Percentiles rank a stretch among this genome's conserved stretches.
phyloP scores from a whole-genome alignment of 1,140 invertebrate genomes.

The Atta texana region DNA sequence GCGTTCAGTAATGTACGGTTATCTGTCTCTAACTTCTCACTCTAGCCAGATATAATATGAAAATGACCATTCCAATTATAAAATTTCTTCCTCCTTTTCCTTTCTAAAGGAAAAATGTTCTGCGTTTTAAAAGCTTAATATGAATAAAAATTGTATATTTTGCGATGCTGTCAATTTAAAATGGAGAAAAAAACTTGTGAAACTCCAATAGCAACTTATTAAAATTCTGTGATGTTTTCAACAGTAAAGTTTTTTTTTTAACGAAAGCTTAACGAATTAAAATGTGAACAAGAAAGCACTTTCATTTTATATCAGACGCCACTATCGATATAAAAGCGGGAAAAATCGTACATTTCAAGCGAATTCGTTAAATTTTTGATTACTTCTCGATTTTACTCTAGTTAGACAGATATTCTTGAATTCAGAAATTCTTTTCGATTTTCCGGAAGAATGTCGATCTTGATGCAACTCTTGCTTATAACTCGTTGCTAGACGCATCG shows the following conservation, averaged over 20 bases:
- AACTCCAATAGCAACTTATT: background rate
- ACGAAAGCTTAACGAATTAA: background rate
- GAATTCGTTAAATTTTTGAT: constrained; percentile 18
- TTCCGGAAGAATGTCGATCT: background rate
- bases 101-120: background rate
- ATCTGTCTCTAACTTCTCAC: constrained; percentile 27
- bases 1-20: constrained; percentile 43
- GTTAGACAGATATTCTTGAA: background rate
- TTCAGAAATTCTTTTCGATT: background rate
- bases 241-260: background rate
- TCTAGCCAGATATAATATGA: background rate
- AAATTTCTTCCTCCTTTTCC: background rate
- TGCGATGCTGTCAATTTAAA: constrained; percentile 1
- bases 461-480: background rate
- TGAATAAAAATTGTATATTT: background rate
- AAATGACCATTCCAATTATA: background rate
- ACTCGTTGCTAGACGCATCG: background rate
- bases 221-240: constrained; percentile 11
- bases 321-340: background rate
- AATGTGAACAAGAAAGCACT: background rate
- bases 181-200: background rate
- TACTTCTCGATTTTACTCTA: background rate
- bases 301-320: background rate
- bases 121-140: background rate
- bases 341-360: background rate